Conservation (phyloP, 2,888 invertebrate species). For the Melitaea athalia region DNA sequence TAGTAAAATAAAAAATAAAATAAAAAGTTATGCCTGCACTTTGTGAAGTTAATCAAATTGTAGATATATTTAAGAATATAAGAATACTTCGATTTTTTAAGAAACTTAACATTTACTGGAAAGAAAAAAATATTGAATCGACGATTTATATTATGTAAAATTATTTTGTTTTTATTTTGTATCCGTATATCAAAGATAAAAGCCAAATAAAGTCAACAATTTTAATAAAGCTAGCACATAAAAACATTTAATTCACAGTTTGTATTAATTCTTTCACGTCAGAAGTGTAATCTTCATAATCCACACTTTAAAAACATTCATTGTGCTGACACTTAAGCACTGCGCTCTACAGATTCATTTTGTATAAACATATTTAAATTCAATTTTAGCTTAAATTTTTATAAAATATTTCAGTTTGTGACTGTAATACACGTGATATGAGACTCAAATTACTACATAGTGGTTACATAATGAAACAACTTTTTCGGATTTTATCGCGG, state of each 20-base stretch:
- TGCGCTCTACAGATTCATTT: conserved; percentile 3
- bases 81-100: too few relatives aligned
- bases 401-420: neutral
- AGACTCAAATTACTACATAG: too few relatives aligned
- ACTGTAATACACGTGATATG: neutral
- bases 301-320: conserved; percentile 10
- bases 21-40: too few relatives aligned
- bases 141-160: neutral
- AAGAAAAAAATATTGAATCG: too few relatives aligned
- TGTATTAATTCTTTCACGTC: conserved; percentile 3
- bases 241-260: neutral
- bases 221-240: neutral
- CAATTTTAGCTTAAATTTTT: neutral
- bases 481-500: too few relatives aligned
- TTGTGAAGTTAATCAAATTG: neutral
- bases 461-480: too few relatives aligned
- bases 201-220: neutral
- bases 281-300: conserved; percentile 13
- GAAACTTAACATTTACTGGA: too few relatives aligned
- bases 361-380: neutral
- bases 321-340: conserved; percentile 10
- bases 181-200: neutral
- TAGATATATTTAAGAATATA: neutral
- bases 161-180: neutral
- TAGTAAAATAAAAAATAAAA: neutral